Evolutionary conservation across 1,140 invertebrate species (phyloP).

Genomic region (Chelonus insularis): DNA sequence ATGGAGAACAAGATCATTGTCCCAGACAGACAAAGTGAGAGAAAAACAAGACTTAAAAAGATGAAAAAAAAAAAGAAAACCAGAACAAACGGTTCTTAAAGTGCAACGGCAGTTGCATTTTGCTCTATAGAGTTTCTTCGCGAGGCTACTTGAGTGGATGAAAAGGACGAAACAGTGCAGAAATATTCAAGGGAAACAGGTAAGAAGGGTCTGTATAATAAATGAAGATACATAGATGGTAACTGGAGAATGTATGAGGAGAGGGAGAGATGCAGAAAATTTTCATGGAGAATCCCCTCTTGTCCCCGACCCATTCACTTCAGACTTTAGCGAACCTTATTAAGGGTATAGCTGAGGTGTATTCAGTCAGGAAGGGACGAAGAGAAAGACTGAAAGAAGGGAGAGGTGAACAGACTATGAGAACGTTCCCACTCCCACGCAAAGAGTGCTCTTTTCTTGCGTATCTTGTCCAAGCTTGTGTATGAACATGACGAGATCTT

Average conservation of each 20-base stretch:
- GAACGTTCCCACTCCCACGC: slow-evolving; percentile 60
- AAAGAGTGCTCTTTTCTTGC: slow-evolving; percentile 53
- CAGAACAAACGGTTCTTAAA: slow-evolving; percentile 4
- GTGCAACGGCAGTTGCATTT: slow-evolving; percentile 22
- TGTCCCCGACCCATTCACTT: too few species aligned
- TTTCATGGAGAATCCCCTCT: neutral
- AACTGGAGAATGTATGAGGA: neutral
- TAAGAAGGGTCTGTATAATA: neutral
- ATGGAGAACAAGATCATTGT: neutral
- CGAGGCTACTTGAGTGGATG: slow-evolving; percentile 5
- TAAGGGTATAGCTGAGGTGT: neutral
- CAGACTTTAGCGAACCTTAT: too few species aligned
- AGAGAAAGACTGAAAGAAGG: slow-evolving; percentile 10
- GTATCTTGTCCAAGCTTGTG: slow-evolving; percentile 30
- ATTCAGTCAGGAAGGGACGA: slow-evolving; percentile 12
- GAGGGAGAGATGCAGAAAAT: neutral
- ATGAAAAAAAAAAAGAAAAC: slow-evolving; percentile 16
- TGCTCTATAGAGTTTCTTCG: too few species aligned
- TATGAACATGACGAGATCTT: slow-evolving; percentile 13
- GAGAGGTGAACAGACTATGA: slow-evolving; percentile 44
- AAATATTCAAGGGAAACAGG: slow-evolving; percentile 19
- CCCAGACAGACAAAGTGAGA: slow-evolving; percentile 1
- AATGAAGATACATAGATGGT: neutral
- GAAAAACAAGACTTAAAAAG: neutral
- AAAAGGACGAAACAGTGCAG: slow-evolving; percentile 24